Evolutionary conservation across 2,888 invertebrate species (phyloP), one percentile per base, ranked within the genome.

Genomic region (Andrena praecox): DNA sequence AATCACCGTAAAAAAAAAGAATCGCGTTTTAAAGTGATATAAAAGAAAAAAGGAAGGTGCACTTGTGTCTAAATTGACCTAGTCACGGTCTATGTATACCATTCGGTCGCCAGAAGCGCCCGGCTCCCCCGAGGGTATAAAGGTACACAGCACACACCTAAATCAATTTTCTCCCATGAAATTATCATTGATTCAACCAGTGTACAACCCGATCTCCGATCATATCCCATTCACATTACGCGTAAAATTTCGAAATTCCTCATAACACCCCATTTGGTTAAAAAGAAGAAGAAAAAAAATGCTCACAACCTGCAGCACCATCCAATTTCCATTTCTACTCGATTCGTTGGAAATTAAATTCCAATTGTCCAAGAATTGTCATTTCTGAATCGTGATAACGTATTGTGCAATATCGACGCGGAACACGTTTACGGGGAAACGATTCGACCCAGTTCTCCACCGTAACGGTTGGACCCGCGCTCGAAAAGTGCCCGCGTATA

Each of bases 361-460:
- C 24, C 63, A 63, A 42, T 63, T 63, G 20, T 33, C 35, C 35
- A 24, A 35, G 42, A 42, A 63, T 33, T 63, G 63, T 63, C 20
- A 63, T 33, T 63, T 63, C 42, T 42, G 63, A 42, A 42, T 35
- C 63, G 42, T 42, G 63, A 42, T 42, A 63, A 42, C 42, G 24
- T 60, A 48, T 42, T 59, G 59, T 42, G 59, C 69, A 59, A 35
- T 59, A 70, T 70, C 69, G 59, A 70, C 35, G 69, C 35, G 69
- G 35, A 29, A 74, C 31, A 59, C 67, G 67, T 59, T 67, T 48
- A 33, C 24, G 48, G 68, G 68, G 4, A 35, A 74, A 29, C 48
- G 10, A 29, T 73, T 48, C 12, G 66, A 66, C 73, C 66, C 24
- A 73, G 73, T 73, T 66, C 56, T 33, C 29, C 16, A 20, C 24